Evolutionary conservation across 2,113 vertebrate species (phyloP).

Genomic region (Apodemus speciosus): DNA sequence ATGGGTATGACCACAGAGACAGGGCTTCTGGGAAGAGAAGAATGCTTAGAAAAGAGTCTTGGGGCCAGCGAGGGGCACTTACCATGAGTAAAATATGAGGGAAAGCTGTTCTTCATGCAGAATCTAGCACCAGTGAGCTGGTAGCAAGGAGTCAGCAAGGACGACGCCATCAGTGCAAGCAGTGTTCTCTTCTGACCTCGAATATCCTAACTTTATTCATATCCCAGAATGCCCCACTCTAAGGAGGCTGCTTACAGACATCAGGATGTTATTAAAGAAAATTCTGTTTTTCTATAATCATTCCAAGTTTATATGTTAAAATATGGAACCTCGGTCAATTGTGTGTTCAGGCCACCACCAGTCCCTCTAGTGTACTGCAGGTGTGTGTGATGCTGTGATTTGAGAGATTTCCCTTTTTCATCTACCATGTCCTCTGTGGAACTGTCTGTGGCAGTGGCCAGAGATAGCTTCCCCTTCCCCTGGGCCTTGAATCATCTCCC

Average conservation of each 20-base stretch:
- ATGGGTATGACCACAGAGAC: background rate
- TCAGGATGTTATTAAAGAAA: background rate
- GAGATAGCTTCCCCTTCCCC: slow-evolving; percentile 15
- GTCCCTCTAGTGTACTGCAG: background rate
- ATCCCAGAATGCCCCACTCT: background rate
- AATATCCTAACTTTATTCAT: background rate
- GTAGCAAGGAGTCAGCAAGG: background rate
- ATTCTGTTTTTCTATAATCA: background rate
- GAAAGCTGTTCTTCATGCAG: background rate
- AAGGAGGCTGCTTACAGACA: background rate
- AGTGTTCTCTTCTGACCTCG: background rate
- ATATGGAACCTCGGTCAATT: background rate
- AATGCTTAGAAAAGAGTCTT: background rate
- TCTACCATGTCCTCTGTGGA: background rate
- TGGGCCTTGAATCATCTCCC: background rate
- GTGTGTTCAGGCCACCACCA: background rate
- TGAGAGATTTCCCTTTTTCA: background rate
- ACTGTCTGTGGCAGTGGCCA: background rate
- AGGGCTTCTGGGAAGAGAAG: background rate
- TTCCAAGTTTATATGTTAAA: slow-evolving; percentile 10
- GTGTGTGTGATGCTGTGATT: background rate
- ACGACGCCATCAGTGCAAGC: background rate
- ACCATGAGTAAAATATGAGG: background rate
- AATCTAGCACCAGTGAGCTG: background rate
- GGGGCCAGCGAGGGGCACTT: background rate